Evolutionary conservation across 2,797 vertebrate genomes (phyloP).

Genomic region (Pangasius mekongensis): DNA sequence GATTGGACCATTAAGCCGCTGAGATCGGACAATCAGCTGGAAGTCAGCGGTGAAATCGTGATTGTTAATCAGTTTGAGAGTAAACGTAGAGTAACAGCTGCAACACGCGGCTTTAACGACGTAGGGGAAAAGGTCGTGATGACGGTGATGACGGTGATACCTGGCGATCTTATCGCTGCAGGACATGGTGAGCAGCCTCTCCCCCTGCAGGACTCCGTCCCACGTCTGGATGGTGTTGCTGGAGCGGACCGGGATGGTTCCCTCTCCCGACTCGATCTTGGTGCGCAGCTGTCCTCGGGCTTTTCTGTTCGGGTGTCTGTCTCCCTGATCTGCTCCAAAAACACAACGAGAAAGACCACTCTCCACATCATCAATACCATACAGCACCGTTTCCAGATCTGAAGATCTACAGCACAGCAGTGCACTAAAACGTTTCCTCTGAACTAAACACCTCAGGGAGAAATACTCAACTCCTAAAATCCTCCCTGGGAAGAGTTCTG

Average conservation of each 20-base stretch:
- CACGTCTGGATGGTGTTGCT: slow-evolving; percentile 94
- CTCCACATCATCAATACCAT: neutral
- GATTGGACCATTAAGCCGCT: neutral
- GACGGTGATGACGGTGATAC: slow-evolving; percentile 63
- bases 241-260: slow-evolving; percentile 92
- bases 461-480: neutral
- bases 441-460: neutral
- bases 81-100: neutral
- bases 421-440: neutral
- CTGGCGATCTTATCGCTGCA: slow-evolving; percentile 98
- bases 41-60: neutral
- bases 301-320: slow-evolving; percentile 95
- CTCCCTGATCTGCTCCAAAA: slow-evolving; percentile 84
- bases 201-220: slow-evolving; percentile 94
- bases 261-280: slow-evolving; percentile 96
- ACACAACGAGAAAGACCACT: neutral
- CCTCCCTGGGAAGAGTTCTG: neutral
- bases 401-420: neutral
- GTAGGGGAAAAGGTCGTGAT: neutral
- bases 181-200: slow-evolving; percentile 95
- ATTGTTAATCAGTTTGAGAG: neutral
- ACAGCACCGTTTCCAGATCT: neutral
- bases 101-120: neutral
- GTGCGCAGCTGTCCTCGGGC: slow-evolving; percentile 93
- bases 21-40: neutral